A percentile compares a stretch with the other conserved stretches of the same genome.
Conservation (phyloP, 2,113 vertebrate species). For the Campylorhamphus procurvoides region DNA sequence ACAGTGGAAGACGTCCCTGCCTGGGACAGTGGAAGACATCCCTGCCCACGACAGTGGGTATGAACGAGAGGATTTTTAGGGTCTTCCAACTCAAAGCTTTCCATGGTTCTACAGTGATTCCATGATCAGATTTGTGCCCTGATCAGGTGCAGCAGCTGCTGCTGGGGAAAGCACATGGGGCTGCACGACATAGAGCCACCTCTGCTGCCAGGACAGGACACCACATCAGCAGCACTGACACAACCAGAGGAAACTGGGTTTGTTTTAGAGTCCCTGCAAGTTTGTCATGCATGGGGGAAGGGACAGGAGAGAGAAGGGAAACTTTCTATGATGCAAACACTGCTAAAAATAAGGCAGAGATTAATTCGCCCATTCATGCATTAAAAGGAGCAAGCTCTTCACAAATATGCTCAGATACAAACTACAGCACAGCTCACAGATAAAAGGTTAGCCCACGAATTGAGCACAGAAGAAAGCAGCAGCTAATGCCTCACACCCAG, state of each 20-base stretch:
- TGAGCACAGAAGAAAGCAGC: neutral
- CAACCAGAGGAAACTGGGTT: fast-evolving
- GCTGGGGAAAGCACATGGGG: neutral
- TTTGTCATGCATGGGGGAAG: fast-evolving
- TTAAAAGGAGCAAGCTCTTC: neutral
- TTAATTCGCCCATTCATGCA: neutral
- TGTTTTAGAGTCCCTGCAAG: neutral
- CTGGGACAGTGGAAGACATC: neutral
- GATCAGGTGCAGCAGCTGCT: neutral
- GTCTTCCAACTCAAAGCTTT: neutral
- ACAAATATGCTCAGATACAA: neutral
- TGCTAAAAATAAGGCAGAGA: neutral
- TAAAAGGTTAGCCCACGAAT: neutral
- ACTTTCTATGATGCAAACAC: neutral
- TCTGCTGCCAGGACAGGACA: neutral
- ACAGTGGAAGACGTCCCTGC: fast-evolving
- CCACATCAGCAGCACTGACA: fast-evolving
- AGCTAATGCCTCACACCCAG: neutral
- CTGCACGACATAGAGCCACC: neutral
- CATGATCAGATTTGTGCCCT: neutral
- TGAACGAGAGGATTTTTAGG: neutral
- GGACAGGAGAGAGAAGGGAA: neutral
- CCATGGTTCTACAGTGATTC: neutral
- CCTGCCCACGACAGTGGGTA: fast-evolving
- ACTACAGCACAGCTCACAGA: neutral